These are phyloP conservation scores for Dasyurus viverrinus DNA, from an alignment of 2,113 vertebrate species.

Conservation along the genomic window DNA sequence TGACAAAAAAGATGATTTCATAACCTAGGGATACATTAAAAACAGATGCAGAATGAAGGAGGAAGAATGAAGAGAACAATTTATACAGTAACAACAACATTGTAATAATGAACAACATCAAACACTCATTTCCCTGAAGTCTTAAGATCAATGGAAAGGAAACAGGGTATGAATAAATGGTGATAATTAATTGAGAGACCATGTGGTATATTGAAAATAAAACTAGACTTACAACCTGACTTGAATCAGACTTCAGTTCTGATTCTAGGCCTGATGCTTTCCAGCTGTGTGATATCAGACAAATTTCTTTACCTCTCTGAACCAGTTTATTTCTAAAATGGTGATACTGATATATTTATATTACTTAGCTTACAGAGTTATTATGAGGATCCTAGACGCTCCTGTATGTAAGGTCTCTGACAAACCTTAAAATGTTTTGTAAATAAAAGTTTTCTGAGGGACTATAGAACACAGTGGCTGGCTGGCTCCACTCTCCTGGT, in stretches of 20 bases:
- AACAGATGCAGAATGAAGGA: too few species aligned
- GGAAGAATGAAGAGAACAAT: background rate
- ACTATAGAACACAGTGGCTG: background rate
- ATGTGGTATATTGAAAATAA: background rate
- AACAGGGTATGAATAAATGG: background rate
- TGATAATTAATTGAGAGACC: background rate
- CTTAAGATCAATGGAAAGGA: too few species aligned
- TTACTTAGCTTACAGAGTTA: background rate
- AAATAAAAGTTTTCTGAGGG: background rate
- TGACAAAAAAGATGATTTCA: background rate
- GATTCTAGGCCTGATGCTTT: background rate
- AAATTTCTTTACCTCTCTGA: background rate
- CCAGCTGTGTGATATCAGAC: background rate
- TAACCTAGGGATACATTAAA: background rate
- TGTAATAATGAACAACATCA: background rate
- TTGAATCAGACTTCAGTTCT: background rate
- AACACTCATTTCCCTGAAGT: background rate
- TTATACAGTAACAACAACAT: background rate
- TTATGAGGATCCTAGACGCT: background rate
- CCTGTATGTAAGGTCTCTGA: background rate
- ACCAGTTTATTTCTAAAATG: background rate
- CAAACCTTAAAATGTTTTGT: background rate
- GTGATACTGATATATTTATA: background rate
- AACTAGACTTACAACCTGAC: background rate
- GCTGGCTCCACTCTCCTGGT: background rate